These are phyloP conservation scores for Drosophila ficusphila DNA, from an alignment of 1,140 invertebrate species.

Conservation along the genomic window DNA sequence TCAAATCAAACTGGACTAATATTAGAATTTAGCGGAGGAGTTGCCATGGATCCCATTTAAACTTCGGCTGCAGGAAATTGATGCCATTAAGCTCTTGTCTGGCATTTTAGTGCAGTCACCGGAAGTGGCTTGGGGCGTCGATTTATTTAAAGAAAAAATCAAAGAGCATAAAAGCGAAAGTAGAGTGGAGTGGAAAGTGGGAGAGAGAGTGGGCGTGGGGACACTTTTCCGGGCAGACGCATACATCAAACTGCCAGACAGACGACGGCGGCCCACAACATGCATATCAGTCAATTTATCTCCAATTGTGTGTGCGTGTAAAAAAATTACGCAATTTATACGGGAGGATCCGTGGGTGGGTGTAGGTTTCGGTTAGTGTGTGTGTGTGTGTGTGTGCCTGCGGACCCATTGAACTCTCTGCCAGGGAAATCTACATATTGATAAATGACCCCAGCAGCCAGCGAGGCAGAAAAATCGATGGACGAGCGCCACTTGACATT, in stretches of 20 bases:
- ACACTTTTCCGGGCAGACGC: slow-evolving; percentile 58
- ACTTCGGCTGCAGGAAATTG: slow-evolving; percentile 69
- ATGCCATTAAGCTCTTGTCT: slow-evolving; percentile 71
- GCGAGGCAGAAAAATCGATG: slow-evolving; percentile 66
- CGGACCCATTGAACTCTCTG: slow-evolving; percentile 61
- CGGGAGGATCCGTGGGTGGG: slow-evolving; percentile 3
- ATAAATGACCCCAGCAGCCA: slow-evolving; percentile 67
- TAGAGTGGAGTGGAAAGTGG: slow-evolving; percentile 32
- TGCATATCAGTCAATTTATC: slow-evolving; percentile 78
- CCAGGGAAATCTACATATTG: slow-evolving; percentile 74
- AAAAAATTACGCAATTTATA: slow-evolving; percentile 73
- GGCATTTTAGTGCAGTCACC: slow-evolving; percentile 33
- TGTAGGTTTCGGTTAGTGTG: no score
- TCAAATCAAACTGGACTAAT: slow-evolving; percentile 18
- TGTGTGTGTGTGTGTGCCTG: slow-evolving; percentile 8
- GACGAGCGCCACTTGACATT: slow-evolving; percentile 57
- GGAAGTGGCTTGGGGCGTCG: slow-evolving; percentile 53
- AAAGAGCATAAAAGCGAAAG: slow-evolving; percentile 63
- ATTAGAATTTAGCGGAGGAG: slow-evolving; percentile 16
- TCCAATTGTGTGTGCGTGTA: slow-evolving; percentile 52
- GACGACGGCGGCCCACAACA: slow-evolving; percentile 57
- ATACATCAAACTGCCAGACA: slow-evolving; percentile 66
- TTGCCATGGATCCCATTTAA: slow-evolving; percentile 58
- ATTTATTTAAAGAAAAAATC: slow-evolving; percentile 67
- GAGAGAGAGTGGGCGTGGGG: slow-evolving; percentile 10